Base-by-base conservation (phyloP, 2,888 invertebrate species). In the Orthosia incerta region DNA sequence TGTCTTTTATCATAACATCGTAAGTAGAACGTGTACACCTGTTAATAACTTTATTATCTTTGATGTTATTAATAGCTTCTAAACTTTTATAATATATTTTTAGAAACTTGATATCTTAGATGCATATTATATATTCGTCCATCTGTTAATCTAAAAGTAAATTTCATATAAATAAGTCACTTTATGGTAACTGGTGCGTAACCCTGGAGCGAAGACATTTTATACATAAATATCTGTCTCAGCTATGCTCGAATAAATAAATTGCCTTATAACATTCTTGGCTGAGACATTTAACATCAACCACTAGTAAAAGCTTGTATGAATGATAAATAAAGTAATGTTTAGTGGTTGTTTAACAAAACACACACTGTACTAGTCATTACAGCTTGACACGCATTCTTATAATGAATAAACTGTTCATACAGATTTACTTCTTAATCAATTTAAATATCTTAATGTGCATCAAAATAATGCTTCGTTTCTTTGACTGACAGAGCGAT, bases 261-360 rank as follows among this genome's bases (percentile, higher is more conserved):
- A 83, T 85, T 80, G 74, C 56, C 69, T 65, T 73, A 71, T 61
- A 74, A 83, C 77, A 85, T 83, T 83, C 77, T 77, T 80, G 75
- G 77, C 71, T 51, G 4, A 70, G 60, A 75, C 45, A 48, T 68
- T 64, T 61, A 73, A 68, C 75, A 83, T 77, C 64, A 76, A 85
- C 80, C 75, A 83, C 80, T 48, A 63, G 60, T 71, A 71, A 79
- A 82, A 81, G 71, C 76, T 67, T 61, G 71, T 72, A 55, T 66
- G 46, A 65, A 71, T 74, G 61, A 78, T 84, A 78, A 75, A 82
- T 84, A 71, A 63, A 71, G 59, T 62, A 77, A 72, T 65, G 73
- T 72, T 70, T 69, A 61, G 64, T n/a, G 59, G 46, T 77, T 39
- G 31, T 72, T 74, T 62, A 71, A 64, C 56, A 61, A 79, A 79